A percentile compares a stretch with the other conserved stretches of the same genome.
phyloP scores from a whole-genome alignment of 2,888 invertebrate genomes.

The Lysandra bellargus region DNA sequence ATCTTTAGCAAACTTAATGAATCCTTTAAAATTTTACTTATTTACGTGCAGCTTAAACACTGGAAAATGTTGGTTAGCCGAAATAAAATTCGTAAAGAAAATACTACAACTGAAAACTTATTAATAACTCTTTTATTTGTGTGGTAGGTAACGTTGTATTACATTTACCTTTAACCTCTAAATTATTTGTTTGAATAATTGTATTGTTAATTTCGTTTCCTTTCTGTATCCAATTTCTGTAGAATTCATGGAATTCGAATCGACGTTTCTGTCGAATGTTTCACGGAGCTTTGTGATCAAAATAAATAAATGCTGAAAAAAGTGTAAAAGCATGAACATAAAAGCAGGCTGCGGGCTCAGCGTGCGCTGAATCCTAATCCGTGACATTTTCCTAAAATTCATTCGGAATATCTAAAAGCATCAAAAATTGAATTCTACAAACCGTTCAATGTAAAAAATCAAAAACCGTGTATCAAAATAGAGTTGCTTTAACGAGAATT shows the following conservation, averaged over 20 bases:
- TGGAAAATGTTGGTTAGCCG: too few species aligned
- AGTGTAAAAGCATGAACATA: not conserved
- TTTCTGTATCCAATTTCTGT: not conserved
- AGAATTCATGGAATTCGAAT: not conserved
- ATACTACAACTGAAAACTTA: too few species aligned
- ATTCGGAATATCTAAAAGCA: not conserved
- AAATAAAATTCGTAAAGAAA: too few species aligned
- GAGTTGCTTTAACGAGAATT: too few species aligned
- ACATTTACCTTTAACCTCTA: too few species aligned
- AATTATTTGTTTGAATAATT: not conserved
- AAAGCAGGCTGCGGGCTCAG: not conserved
- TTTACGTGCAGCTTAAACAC: too few species aligned
- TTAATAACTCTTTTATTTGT: too few species aligned
- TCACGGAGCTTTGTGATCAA: not conserved
- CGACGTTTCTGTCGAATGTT: not conserved
- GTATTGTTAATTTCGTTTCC: not conserved
- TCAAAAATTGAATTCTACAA: not conserved
- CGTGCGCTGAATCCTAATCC: not conserved
- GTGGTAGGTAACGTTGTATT: too few species aligned
- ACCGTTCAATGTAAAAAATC: not conserved
- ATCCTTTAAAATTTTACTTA: not conserved
- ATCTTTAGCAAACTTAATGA: not conserved
- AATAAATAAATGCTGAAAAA: conserved; percentile 13
- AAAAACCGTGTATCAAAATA: not conserved
- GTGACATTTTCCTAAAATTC: not conserved